Conservation (phyloP, 2,888 invertebrate genomes). For the Orgyia antiqua region DNA sequence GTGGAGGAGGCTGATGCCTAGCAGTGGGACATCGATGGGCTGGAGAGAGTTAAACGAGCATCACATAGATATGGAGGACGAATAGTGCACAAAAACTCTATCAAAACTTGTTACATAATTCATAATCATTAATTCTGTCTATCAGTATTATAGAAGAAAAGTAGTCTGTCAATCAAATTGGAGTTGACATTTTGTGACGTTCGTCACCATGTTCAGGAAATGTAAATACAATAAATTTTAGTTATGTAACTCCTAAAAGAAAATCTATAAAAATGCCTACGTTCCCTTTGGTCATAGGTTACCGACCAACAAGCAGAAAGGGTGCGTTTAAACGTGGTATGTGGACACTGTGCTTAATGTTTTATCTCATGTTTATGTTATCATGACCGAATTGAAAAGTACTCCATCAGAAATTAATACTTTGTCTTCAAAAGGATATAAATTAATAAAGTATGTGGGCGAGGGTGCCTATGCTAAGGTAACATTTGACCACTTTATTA, state of each 20-base stretch:
- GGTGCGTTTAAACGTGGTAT: constrained; percentile 27
- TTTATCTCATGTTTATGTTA: constrained; percentile 40
- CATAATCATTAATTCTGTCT: too few relatives aligned
- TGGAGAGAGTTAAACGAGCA: too few relatives aligned
- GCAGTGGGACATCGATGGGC: too few relatives aligned
- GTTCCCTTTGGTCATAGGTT: constrained; percentile 32
- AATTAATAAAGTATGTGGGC: constrained; percentile 81
- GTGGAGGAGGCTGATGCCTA: too few relatives aligned
- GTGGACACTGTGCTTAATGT: constrained; percentile 33
- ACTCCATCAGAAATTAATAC: constrained; percentile 68
- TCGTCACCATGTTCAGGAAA: constrained; percentile 30
- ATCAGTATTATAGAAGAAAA: too few relatives aligned
- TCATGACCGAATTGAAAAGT: constrained; percentile 67
- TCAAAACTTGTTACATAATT: too few relatives aligned
- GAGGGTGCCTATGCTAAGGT: constrained; percentile 91
- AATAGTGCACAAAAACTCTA: too few relatives aligned
- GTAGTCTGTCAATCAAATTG: too few relatives aligned
- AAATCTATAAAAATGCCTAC: constrained; percentile 52
- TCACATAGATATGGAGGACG: too few relatives aligned
- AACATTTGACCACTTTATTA: not conserved
- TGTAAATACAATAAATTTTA: constrained; percentile 25
- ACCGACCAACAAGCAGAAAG: constrained; percentile 29
- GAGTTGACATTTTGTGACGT: constrained; percentile 17
- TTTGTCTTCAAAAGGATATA: constrained; percentile 77
- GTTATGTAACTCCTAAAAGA: constrained; percentile 12